A percentile compares a stretch with the other conserved stretches of the same genome.
Conservation (phyloP, 2,113 vertebrate species). For the Penelope pileata region DNA sequence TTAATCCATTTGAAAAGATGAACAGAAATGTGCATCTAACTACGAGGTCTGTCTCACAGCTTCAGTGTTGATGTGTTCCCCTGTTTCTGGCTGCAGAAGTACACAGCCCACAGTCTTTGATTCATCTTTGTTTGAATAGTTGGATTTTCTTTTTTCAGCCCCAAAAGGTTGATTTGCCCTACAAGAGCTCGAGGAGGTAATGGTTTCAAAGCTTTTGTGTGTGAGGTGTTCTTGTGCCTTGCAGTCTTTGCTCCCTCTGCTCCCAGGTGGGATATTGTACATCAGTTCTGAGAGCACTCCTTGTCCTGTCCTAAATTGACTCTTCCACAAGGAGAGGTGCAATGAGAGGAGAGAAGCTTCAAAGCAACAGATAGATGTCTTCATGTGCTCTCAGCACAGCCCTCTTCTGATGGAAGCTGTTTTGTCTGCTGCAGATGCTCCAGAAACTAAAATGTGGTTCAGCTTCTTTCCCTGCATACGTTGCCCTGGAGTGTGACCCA, state of each 20-base stretch:
- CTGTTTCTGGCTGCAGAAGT: background rate
- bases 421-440: background rate
- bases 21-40: background rate
- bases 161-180: background rate
- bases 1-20: background rate
- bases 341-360: background rate
- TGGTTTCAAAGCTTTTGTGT: background rate
- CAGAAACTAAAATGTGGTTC: background rate
- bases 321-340: background rate
- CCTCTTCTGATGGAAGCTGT: background rate
- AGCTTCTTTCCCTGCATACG: background rate
- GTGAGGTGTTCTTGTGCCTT: background rate
- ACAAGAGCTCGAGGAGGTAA: background rate
- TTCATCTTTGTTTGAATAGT: background rate
- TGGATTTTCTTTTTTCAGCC: background rate
- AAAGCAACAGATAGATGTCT: background rate
- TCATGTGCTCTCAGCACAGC: background rate
- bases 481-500: background rate
- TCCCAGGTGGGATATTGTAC: background rate
- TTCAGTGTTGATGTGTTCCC: background rate
- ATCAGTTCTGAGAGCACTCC: background rate
- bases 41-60: background rate
- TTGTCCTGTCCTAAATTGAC: background rate
- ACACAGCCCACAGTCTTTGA: background rate
- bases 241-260: background rate